Percentiles rank a stretch among this genome's conserved stretches.
Conservation (phyloP, 2,797 vertebrate genomes). For the Phrynocephalus forsythii region DNA sequence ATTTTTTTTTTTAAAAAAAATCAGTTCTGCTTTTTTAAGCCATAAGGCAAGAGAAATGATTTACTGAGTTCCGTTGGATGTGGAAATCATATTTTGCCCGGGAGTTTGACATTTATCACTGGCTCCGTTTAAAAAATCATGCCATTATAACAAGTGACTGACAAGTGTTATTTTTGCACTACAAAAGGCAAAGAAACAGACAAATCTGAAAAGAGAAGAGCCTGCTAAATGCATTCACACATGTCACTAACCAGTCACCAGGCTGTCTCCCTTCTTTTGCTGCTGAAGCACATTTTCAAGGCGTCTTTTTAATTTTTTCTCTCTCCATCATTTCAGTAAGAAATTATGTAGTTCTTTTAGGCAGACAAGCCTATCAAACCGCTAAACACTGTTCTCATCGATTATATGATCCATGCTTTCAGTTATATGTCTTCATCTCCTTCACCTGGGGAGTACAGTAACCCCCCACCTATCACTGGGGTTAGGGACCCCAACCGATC, state of each 20-base stretch:
- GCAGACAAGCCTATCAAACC: background rate
- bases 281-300: slow-evolving; percentile 9
- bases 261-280: slow-evolving; percentile 7
- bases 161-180: slow-evolving; percentile 28
- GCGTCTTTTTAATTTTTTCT: slow-evolving; percentile 18
- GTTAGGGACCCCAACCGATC: no score
- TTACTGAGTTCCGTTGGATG: background rate
- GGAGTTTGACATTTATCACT: slow-evolving; percentile 19
- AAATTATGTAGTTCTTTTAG: background rate
- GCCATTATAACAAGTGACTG: background rate
- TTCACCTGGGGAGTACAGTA: background rate
- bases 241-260: slow-evolving; percentile 40
- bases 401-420: background rate
- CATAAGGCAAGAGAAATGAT: slow-evolving; percentile 21
- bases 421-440: background rate
- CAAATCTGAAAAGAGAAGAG: slow-evolving; percentile 14
- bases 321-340: background rate
- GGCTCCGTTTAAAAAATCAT: slow-evolving; percentile 26
- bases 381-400: slow-evolving; percentile 9
- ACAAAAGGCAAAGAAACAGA: slow-evolving; percentile 8
- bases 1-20: background rate
- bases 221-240: slow-evolving; percentile 10
- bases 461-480: no score
- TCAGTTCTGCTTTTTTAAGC: slow-evolving; percentile 18
- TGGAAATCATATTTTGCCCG: fast-evolving